Evolutionary conservation across 2,113 vertebrate genomes (phyloP).

Genomic region (Spea multiplicata): DNA sequence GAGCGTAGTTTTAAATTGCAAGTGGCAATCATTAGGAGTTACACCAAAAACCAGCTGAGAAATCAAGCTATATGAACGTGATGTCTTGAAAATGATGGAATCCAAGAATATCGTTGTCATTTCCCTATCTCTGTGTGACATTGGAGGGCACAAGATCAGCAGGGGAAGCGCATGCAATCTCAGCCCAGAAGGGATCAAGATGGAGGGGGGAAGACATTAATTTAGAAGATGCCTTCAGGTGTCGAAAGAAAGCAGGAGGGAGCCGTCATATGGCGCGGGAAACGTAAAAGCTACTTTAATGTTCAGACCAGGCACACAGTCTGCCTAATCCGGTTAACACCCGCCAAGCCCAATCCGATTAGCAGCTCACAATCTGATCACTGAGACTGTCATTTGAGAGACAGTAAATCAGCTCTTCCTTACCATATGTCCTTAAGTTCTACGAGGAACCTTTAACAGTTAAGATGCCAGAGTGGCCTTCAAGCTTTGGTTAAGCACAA

Average conservation of each 20-base stretch:
- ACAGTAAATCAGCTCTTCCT: slow-evolving; percentile 13
- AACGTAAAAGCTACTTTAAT: slow-evolving; percentile 44
- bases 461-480: background rate
- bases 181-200: background rate
- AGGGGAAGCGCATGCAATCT: slow-evolving; percentile 17
- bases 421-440: slow-evolving; percentile 33
- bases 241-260: background rate
- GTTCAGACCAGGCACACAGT: slow-evolving; percentile 46
- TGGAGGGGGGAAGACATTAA: slow-evolving; percentile 33
- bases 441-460: background rate
- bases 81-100: background rate
- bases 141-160: background rate
- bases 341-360: slow-evolving; percentile 58
- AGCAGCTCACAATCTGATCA: slow-evolving; percentile 57
- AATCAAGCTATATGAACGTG: background rate
- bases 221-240: slow-evolving; percentile 26
- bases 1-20: too few relatives aligned
- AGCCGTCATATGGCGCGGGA: slow-evolving; percentile 7
- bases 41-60: too few relatives aligned
- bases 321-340: slow-evolving; percentile 64
- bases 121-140: slow-evolving; percentile 24
- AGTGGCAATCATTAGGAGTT: too few relatives aligned
- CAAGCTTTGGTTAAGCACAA: too few relatives aligned
- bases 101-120: background rate
- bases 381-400: slow-evolving; percentile 29